These are phyloP conservation scores for Centropyge bicolor DNA, from an alignment of 2,797 vertebrate species.

Conservation along the genomic window DNA sequence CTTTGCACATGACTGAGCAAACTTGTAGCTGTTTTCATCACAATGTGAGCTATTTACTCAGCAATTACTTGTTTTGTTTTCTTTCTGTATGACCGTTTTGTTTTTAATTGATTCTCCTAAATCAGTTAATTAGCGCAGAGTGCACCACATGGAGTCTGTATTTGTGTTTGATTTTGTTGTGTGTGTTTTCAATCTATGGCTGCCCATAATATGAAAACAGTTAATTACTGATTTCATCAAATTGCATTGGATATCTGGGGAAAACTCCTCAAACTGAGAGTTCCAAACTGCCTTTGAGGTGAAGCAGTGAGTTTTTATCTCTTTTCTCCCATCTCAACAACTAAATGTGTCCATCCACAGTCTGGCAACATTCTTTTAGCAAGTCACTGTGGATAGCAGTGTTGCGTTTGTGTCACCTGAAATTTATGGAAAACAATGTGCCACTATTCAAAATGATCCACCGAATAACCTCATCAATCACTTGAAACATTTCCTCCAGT, in stretches of 20 bases:
- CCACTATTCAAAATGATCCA: background rate
- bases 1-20: background rate
- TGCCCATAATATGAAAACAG: too few species aligned
- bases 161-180: background rate
- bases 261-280: background rate
- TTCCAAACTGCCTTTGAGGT: background rate
- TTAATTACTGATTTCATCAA: too few species aligned
- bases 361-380: background rate
- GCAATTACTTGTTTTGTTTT: slow-evolving; percentile 20
- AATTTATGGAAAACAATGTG: slow-evolving; percentile 22
- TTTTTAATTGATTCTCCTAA: slow-evolving; percentile 23
- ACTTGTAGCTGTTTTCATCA: slow-evolving; percentile 7
- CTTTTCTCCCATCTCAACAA: background rate
- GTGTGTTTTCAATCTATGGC: background rate
- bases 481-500: slow-evolving; percentile 19
- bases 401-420: background rate
- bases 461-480: slow-evolving; percentile 57
- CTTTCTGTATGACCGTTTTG: background rate
- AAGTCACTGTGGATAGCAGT: background rate
- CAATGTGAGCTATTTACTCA: slow-evolving; percentile 6
- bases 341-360: background rate
- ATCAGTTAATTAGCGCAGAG: slow-evolving; percentile 23
- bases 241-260: too few species aligned
- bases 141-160: background rate
- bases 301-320: background rate